Evolutionary conservation across 1,140 invertebrate species (phyloP), one percentile per base, ranked within the genome.

Genomic region (Formica selysi): DNA sequence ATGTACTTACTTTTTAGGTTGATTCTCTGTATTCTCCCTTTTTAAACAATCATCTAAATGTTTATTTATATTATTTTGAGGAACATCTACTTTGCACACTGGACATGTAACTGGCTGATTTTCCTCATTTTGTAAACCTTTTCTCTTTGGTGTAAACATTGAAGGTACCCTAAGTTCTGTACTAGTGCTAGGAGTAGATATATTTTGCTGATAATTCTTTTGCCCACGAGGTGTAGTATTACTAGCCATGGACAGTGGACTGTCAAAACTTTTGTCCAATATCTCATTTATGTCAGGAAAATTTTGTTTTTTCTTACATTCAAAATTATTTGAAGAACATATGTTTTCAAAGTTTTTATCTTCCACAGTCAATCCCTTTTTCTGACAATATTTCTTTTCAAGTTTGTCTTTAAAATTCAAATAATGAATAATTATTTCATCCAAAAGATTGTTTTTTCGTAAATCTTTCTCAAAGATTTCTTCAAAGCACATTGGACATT

Each of bases 11-110:
- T 78, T 90, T 44, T 84, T 73, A 38, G 57, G 73, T 59, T 78
- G 54, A 65, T 85, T 26, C 62, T 86, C 91, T 79, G 13, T 51
- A 51, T 68, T 61, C 22, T 94, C 91, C 76, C 94, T 88, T 74
- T 95, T 93, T 38, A 96, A 91, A 91, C 96, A 96, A 65, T 93
- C 93, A 91, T 96, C 96, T 44, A 96, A 93, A 92, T 96, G 96
- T 26, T 90, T 91, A 89, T 96, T 96, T 11, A 96, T 95, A 86
- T 95, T 92, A 5, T 79, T 85, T 68, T 95, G 88, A 13, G 93
- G 90, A 57, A 96, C 93, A 11, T 93, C 91, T 44, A 96, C 95
- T 76, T 90, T 92, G 83, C 96, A 96, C 0, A 96, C 95, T 54
- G 96, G 96, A 92, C 96, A 96, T n/a, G 91, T 64, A 10, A 96